Evolutionary conservation across 2,888 invertebrate species (phyloP), one percentile per base, ranked within the genome.

Genomic region (Melieria omissa): DNA sequence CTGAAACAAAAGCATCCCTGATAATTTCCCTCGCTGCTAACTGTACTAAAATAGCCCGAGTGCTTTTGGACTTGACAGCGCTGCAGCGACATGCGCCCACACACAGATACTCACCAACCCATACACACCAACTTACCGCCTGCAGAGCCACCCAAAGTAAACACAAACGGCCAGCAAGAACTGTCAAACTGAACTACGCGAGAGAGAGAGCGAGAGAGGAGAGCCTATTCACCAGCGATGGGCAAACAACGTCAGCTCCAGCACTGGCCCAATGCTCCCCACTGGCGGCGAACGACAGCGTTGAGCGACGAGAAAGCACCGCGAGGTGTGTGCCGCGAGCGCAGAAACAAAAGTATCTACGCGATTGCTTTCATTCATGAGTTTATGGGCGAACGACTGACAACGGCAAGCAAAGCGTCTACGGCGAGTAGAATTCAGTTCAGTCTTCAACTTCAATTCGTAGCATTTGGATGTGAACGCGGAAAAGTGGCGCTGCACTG

Each of bases 371-470:
- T 61, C 67, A 67, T 67, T 67, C 67, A 67, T 61, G 67, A 61
- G 52, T 61, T 60, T 49, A 16, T 67, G 67, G 60, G 66, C 45
- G 60, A 47, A 60, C 60, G 42, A 9, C n/a, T 10, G 41, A 57
- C 57, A 57, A 58, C 7, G n/a, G 42, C 58, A 58, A 29, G 41
- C n/a, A 16, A 29, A 58, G 42, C 41, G 12, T 58, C 29, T 14
- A 8, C 52, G 61, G 16, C 44, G 49, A 67, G 66, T 66, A 67
- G 66, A 67, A 60, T 58, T 55, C 55, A 55, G 67, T 49, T 49
- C 67, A 67, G 67, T 67, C 67, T 67, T 67, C 60, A 67, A 49
- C 61, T 67, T 67, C 44, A 67, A 67, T 44, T 67, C 67, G 67
- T 67, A 49, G 60, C 61, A 16, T 60, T n/a, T 52, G 67, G 49